Evolutionary conservation across 2,797 vertebrate species (phyloP), one percentile per base, ranked within the genome.

Genomic region (Erethizon dorsatum): DNA sequence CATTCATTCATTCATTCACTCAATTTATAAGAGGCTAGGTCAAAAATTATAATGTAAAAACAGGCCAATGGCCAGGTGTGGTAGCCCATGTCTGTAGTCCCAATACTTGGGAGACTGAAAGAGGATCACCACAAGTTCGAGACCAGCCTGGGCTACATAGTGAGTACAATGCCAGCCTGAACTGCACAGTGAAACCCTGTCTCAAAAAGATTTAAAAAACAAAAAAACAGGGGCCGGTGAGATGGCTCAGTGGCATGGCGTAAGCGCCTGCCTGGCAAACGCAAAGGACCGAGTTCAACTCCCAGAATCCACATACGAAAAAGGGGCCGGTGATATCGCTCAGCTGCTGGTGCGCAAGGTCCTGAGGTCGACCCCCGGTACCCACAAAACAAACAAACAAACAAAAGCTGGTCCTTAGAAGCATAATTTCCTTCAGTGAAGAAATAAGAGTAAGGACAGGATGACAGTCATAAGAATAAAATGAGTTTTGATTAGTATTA

Each of bases 11-110:
- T 65, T 65, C 28, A 65, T 20, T 69, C n/a, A 67, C 65, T 67
- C 59, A 61, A 28, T 28, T 61, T n/a, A 18, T 47, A 83, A 69
- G n/a, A 22, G 2, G 37, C 22, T 83, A 88, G 41, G 83, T 83
- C 10, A 75, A 82, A 89, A 87, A 83, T 63, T 52, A 93, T 82
- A 94, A 57, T 28, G 31, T 75, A 69, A 41, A 90, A 86, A 86
- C 54, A 75, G 24, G 28, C 10, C 45, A 93, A 33, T 33, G 26
- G 57, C 24, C 47, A 47, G 45, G 45, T 2, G 6, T n/a, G 77
- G 50, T 54, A 50, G 50, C 50, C 4, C 50, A 79, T 2, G 12
- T 4, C 18, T 79, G 50, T 18, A 79, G 47, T n/a, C 17, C 77
- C 31, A 79, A 33, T 20, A 10, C 15, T 52, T 5, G 31, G 31